These are phyloP conservation scores for Cranoglanis bouderius DNA, from an alignment of 2,113 vertebrate genomes.

Conservation along the genomic window DNA sequence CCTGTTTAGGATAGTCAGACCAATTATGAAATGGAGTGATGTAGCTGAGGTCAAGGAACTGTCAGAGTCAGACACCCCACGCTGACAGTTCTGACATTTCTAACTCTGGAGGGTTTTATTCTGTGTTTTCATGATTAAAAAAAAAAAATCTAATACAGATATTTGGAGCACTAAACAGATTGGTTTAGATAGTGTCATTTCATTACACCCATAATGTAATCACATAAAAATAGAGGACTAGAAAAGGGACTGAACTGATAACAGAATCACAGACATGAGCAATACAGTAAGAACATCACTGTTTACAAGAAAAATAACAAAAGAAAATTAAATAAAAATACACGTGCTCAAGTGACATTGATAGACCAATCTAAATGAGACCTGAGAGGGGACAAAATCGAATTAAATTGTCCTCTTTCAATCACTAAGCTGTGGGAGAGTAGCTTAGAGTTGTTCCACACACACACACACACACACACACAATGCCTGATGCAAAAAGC, in stretches of 20 bases:
- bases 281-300: constrained; percentile 1
- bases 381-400: not conserved
- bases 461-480: not conserved
- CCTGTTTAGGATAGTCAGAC: not conserved
- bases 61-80: not conserved
- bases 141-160: not conserved
- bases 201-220: not conserved
- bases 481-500: not conserved
- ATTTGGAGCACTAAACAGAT: not conserved
- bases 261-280: constrained; percentile 4
- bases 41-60: not conserved
- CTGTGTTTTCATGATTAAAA: not conserved
- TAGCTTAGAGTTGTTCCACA: not conserved
- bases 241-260: not conserved
- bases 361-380: not conserved
- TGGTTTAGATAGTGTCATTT: not conserved
- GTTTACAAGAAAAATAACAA: not conserved
- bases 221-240: not conserved
- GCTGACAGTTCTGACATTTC: not conserved
- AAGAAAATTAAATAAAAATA: too few relatives aligned
- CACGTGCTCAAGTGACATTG: not conserved
- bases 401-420: not conserved
- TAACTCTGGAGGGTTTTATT: not conserved
- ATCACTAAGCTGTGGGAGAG: not conserved
- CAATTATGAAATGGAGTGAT: not conserved